phyloP scores from a whole-genome alignment of 2,113 vertebrate genomes.

The Gnathonemus echidnorhynchus region DNA sequence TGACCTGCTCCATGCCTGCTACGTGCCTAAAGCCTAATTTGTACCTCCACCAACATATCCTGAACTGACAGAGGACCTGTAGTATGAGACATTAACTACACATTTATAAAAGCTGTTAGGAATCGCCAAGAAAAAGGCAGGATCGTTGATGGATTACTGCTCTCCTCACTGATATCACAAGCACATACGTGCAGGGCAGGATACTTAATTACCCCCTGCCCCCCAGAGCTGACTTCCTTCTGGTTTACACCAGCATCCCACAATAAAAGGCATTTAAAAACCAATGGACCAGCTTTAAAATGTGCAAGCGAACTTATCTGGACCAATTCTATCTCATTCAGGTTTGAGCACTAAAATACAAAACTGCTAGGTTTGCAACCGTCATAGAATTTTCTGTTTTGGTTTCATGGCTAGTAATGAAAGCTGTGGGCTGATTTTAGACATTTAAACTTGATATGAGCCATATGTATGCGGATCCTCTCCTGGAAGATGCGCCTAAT shows the following conservation, averaged over 20 bases:
- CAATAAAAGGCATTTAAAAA: background rate
- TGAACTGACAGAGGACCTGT: background rate
- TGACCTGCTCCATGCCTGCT: background rate
- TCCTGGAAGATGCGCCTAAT: background rate
- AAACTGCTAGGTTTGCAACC: background rate
- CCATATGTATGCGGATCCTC: background rate
- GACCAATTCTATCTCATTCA: background rate
- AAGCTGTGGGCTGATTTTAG: background rate
- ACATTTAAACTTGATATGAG: conserved; percentile 6
- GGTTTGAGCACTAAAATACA: background rate
- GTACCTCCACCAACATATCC: background rate
- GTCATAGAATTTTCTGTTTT: background rate
- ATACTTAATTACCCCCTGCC: background rate
- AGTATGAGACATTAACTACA: background rate
- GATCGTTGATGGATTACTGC: background rate
- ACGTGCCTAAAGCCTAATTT: background rate
- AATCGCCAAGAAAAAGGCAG: background rate
- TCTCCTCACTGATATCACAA: background rate
- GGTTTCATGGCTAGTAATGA: background rate
- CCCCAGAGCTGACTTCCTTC: background rate
- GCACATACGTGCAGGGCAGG: background rate
- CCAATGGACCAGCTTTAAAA: background rate
- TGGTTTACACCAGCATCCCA: background rate
- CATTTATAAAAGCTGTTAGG: background rate
- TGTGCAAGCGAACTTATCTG: background rate